Percentiles rank a stretch among this genome's conserved stretches.
Conservation (phyloP, 1,140 invertebrate genomes). For the Cydia amplana region DNA sequence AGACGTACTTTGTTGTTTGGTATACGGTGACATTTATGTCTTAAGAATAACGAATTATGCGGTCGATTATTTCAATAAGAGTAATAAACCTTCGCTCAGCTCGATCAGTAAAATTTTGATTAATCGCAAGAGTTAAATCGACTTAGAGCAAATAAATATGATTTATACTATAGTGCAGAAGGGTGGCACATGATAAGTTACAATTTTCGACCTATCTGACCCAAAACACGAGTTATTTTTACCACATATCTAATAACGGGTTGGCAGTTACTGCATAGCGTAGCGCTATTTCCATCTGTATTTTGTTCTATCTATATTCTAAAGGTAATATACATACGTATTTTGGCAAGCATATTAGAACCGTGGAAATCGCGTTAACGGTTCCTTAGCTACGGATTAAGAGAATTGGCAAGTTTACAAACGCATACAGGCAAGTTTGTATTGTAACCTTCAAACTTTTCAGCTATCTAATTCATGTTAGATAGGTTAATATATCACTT, state of each 20-base stretch:
- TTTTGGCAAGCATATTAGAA: background rate
- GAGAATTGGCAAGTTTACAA: background rate
- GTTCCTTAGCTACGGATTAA: background rate
- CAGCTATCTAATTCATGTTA: too few species aligned
- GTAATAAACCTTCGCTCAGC: too few species aligned
- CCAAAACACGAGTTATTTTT: background rate
- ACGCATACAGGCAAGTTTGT: background rate
- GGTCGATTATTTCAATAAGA: background rate
- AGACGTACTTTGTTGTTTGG: conserved; percentile 13
- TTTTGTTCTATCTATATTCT: background rate
- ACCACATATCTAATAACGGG: conserved; percentile 1
- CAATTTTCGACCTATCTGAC: background rate
- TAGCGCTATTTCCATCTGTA: background rate
- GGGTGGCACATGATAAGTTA: background rate
- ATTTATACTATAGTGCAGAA: too few species aligned
- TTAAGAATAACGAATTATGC: background rate
- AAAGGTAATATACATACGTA: background rate
- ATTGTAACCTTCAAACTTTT: background rate
- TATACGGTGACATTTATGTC: background rate
- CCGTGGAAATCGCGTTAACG: background rate
- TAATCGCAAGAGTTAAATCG: too few species aligned
- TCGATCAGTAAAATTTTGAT: too few species aligned
- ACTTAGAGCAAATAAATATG: too few species aligned
- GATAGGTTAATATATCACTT: too few species aligned
- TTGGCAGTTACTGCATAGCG: background rate